Percentiles rank a stretch among this genome's conserved stretches.
These are phyloP conservation scores for Caranx ignobilis DNA, from an alignment of 2,113 vertebrate species.

Conservation along the genomic window DNA sequence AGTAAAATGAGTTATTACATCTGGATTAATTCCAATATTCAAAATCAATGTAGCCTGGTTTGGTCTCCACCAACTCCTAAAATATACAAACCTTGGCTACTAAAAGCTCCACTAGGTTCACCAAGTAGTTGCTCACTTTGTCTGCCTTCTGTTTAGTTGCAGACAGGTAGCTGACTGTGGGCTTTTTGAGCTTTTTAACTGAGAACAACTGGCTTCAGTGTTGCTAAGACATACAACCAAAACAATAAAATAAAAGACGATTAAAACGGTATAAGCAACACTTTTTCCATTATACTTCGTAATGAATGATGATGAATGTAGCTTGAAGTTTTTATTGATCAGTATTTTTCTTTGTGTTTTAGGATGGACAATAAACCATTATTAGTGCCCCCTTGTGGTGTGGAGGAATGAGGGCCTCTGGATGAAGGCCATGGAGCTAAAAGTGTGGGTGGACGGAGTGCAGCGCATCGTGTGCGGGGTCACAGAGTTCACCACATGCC, in stretches of 20 bases:
- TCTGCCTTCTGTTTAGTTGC: background rate
- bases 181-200: background rate
- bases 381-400: conserved; percentile 52
- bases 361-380: conserved; percentile 60
- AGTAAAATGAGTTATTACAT: too few relatives aligned
- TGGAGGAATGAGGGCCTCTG: conserved; percentile 77
- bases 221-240: background rate
- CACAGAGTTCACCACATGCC: conserved; percentile 96
- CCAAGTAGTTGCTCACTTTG: background rate
- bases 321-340: background rate
- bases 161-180: background rate
- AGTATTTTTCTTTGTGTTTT: background rate
- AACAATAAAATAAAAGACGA: background rate
- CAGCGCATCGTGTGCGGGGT: conserved; percentile 97
- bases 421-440: conserved; percentile 94
- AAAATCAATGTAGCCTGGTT: background rate
- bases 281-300: background rate
- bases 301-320: background rate
- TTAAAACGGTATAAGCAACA: background rate
- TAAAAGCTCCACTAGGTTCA: background rate
- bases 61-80: background rate
- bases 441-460: conserved; percentile 98
- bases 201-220: background rate
- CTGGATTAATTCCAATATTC: too few relatives aligned
- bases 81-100: background rate